These are phyloP conservation scores for Poeciliopsis paucimaculata DNA, from an alignment of 2,797 vertebrate species.

Conservation along the genomic window DNA sequence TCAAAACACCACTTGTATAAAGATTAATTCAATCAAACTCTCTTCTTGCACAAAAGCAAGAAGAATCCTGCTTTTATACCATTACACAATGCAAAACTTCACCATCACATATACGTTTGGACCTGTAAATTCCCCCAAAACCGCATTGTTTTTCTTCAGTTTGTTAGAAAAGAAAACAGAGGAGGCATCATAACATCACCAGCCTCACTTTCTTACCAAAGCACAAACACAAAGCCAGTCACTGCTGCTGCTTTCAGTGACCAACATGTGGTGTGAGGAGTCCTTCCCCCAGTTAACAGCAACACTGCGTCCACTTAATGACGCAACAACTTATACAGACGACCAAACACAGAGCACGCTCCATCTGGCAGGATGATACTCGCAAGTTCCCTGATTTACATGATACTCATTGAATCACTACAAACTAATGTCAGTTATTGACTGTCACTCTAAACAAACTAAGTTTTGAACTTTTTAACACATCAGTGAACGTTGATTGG, in stretches of 20 bases:
- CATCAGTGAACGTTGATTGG: background rate
- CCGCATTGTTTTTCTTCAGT: background rate
- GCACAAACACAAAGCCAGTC: background rate
- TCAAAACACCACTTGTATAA: background rate
- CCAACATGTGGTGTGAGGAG: conserved; percentile 1
- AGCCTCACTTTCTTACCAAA: conserved; percentile 19
- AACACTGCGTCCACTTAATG: conserved; percentile 6
- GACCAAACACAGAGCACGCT: background rate
- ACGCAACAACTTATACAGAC: background rate
- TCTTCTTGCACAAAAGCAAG: background rate
- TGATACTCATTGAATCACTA: background rate
- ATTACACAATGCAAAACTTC: background rate
- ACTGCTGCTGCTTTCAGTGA: conserved; percentile 7
- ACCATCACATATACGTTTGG: background rate
- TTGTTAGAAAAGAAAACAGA: conserved; percentile 3
- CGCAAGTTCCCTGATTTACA: background rate
- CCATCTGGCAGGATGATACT: background rate
- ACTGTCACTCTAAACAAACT: background rate
- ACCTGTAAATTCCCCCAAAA: background rate
- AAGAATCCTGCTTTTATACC: background rate
- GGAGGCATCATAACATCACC: background rate
- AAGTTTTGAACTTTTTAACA: background rate
- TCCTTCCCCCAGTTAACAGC: background rate
- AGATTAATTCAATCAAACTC: background rate
- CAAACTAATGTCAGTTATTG: background rate